Evolutionary conservation across 2,797 vertebrate genomes (phyloP).

Genomic region (Falco columbarius): DNA sequence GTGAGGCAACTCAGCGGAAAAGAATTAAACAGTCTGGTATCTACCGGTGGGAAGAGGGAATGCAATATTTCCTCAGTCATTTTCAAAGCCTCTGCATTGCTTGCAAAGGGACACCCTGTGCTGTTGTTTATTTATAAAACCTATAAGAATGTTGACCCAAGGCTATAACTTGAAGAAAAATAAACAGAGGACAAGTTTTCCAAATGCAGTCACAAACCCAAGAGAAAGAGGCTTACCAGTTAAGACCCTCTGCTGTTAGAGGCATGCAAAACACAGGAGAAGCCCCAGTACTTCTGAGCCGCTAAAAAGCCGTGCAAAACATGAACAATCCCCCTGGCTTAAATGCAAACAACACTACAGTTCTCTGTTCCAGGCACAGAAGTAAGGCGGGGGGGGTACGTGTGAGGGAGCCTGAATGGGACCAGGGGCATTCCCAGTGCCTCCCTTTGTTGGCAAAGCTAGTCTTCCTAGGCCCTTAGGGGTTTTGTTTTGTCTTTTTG

Average conservation of each 20-base stretch:
- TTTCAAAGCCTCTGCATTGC: background rate
- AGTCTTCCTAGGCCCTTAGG: background rate
- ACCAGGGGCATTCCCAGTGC: background rate
- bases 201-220: background rate
- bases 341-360: background rate
- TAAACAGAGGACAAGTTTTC: conserved; percentile 18
- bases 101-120: background rate
- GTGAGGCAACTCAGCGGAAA: background rate
- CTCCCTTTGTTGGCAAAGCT: background rate
- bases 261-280: background rate
- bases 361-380: background rate
- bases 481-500: background rate
- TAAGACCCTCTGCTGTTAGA: background rate
- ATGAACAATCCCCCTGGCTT: background rate
- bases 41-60: conserved; percentile 54
- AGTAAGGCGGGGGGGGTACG: background rate
- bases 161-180: conserved; percentile 10
- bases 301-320: background rate
- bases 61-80: background rate
- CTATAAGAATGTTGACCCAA: conserved; percentile 8
- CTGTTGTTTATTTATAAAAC: conserved; percentile 44
- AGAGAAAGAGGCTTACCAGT: background rate
- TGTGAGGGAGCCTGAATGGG: background rate
- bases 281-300: background rate
- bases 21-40: background rate